These are phyloP conservation scores for Stenichneumon culpator DNA, from an alignment of 2,888 invertebrate genomes.

Conservation along the genomic window DNA sequence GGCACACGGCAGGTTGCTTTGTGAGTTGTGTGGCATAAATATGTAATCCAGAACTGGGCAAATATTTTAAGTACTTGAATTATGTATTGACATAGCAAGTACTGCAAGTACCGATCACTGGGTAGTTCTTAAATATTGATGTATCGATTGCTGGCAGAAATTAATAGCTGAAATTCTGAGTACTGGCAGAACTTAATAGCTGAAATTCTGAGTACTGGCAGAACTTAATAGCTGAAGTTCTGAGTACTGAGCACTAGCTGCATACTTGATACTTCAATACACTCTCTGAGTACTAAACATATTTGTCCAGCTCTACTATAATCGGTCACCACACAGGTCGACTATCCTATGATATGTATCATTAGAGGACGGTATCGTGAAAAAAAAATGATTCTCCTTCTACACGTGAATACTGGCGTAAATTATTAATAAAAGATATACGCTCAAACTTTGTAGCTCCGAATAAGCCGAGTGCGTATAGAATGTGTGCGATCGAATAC, in stretches of 20 bases:
- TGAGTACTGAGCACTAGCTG: too few relatives aligned
- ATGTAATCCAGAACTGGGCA: neutral
- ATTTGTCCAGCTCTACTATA: neutral
- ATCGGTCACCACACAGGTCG: neutral
- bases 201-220: too few relatives aligned
- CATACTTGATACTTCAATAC: too few relatives aligned
- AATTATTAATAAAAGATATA: slow-evolving; percentile 30
- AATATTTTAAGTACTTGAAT: neutral
- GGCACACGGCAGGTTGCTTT: slow-evolving; percentile 15
- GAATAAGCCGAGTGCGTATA: neutral
- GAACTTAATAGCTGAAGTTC: too few relatives aligned
- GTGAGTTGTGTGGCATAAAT: neutral
- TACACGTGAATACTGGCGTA: slow-evolving; percentile 55
- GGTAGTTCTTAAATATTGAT: too few relatives aligned
- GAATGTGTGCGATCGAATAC: slow-evolving; percentile 15
- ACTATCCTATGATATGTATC: slow-evolving; percentile 30
- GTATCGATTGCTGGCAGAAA: too few relatives aligned
- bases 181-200: too few relatives aligned
- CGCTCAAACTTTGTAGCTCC: neutral
- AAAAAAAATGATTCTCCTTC: slow-evolving; percentile 9
- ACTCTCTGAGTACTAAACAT: too few relatives aligned
- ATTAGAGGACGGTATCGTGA: neutral
- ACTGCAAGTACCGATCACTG: neutral
- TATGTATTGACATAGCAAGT: neutral
- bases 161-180: too few relatives aligned